Evolutionary conservation across 2,888 invertebrate genomes (phyloP).

Genomic region (Xanthostigma xanthostigma): DNA sequence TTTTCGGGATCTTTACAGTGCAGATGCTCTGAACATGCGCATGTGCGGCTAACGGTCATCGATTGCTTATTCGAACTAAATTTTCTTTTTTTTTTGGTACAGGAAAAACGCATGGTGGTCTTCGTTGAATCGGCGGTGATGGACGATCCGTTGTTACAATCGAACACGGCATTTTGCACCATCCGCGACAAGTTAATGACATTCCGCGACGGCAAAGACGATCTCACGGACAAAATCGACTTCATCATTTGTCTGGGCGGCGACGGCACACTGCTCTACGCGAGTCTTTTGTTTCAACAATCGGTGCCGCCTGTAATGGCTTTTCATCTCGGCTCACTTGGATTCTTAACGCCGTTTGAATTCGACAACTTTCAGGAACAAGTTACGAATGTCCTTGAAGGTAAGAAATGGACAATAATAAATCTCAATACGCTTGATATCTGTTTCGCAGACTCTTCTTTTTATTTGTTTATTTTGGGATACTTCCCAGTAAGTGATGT

Average conservation of each 20-base stretch:
- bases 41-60: too few relatives aligned
- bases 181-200: constrained; percentile 78
- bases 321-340: constrained; percentile 90
- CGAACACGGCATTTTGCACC: constrained; percentile 56
- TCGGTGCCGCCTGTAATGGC: constrained; percentile 97
- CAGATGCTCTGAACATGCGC: too few relatives aligned
- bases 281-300: constrained; percentile 87
- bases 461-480: too few relatives aligned
- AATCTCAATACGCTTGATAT: too few relatives aligned
- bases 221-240: constrained; percentile 91
- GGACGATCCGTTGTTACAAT: constrained; percentile 64
- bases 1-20: too few relatives aligned
- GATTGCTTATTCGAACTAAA: neutral
- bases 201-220: constrained; percentile 78
- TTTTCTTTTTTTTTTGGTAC: constrained; percentile 20
- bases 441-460: too few relatives aligned
- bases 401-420: constrained; percentile 27
- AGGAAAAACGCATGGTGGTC: constrained; percentile 93
- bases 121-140: constrained; percentile 85
- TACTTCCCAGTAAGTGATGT: too few relatives aligned
- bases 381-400: constrained; percentile 87
- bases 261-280: constrained; percentile 91
- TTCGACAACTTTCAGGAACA: constrained; percentile 89
- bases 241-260: constrained; percentile 94
- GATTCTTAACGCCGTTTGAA: constrained; percentile 91